Conservation (phyloP, 2,113 vertebrate species). For the Peromyscus polionotus region DNA sequence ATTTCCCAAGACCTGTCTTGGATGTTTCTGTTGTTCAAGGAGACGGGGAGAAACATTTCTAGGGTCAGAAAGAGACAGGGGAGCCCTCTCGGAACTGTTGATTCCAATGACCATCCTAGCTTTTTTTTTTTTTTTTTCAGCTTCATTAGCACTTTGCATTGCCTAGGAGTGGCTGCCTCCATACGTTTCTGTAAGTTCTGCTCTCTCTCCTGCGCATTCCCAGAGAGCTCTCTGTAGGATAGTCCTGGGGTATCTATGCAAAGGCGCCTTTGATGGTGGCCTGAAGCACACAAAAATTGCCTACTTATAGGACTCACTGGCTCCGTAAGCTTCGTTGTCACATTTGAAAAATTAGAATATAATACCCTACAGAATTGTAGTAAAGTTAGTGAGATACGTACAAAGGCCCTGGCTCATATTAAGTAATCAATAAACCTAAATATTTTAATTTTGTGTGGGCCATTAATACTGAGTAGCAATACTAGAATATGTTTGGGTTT, state of each 20-base stretch:
- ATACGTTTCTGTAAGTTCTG: neutral
- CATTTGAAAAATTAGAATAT: neutral
- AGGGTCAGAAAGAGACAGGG: neutral
- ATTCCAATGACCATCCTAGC: neutral
- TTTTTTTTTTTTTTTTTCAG: neutral
- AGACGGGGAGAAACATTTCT: neutral
- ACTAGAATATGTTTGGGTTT: neutral
- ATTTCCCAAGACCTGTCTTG: neutral
- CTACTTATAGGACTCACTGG: neutral
- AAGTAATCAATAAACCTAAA: neutral
- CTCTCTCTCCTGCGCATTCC: neutral
- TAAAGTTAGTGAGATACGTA: conserved; percentile 29
- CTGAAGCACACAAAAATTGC: neutral
- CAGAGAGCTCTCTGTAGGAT: neutral
- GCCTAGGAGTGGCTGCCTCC: neutral
- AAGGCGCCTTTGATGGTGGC: neutral
- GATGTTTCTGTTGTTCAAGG: neutral
- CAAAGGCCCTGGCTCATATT: neutral
- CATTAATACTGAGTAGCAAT: neutral
- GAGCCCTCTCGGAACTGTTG: neutral
- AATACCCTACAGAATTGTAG: neutral
- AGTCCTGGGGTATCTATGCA: neutral
- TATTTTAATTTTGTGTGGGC: neutral
- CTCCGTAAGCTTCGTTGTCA: neutral
- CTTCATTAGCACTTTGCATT: neutral